phyloP scores from a whole-genome alignment of 2,888 invertebrate species.

The Caenorhabditis becei region DNA sequence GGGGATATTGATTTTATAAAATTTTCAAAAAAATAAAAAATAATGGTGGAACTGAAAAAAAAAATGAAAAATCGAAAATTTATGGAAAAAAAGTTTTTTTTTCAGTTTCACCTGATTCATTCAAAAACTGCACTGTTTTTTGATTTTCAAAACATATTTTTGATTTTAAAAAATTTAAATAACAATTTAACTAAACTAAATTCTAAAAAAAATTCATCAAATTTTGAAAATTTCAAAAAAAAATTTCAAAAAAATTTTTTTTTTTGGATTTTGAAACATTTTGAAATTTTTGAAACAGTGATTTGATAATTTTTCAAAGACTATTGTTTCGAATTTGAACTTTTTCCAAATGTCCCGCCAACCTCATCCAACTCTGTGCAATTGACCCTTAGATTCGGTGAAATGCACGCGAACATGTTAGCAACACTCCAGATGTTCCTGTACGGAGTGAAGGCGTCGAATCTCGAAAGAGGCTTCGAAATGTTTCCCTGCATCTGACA shows the following conservation, averaged over 20 bases:
- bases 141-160: too few species aligned
- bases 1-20: too few species aligned
- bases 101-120: constrained; percentile 6
- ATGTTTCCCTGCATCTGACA: constrained; percentile 74
- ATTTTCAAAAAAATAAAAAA: too few species aligned
- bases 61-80: background rate
- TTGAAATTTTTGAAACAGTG: background rate
- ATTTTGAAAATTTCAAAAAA: constrained; percentile 11
- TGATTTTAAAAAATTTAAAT: too few species aligned
- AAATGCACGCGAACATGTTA: constrained; percentile 77
- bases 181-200: too few species aligned
- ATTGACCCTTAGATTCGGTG: constrained; percentile 75
- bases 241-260: constrained; percentile 4
- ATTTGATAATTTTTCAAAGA: background rate
- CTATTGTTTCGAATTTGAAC: too few species aligned
- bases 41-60: too few species aligned
- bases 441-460: constrained; percentile 71
- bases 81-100: background rate
- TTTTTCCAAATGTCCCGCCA: background rate
- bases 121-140: too few species aligned
- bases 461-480: constrained; percentile 55
- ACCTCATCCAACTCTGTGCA: constrained; percentile 72
- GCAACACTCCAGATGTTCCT: constrained; percentile 76
- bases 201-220: too few species aligned
- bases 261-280: background rate